These are phyloP conservation scores for Venustoraphidia nigricollis DNA, from an alignment of 2,888 invertebrate species.

Conservation along the genomic window DNA sequence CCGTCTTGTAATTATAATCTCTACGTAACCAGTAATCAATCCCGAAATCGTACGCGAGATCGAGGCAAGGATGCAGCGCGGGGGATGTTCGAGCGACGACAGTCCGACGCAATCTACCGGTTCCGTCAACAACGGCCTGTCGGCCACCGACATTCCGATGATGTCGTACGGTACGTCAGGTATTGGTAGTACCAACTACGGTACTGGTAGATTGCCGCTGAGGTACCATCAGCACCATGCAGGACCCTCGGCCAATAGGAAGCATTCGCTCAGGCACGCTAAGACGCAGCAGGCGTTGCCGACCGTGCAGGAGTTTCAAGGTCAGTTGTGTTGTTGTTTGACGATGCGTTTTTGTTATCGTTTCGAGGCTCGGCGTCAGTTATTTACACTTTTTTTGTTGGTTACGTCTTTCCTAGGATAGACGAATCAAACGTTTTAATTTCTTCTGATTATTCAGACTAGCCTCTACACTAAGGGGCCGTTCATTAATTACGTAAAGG, in stretches of 20 bases:
- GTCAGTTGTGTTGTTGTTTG: conserved; percentile 32
- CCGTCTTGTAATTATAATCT: conserved; percentile 20
- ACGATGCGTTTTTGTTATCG: no score
- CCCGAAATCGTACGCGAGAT: conserved; percentile 81
- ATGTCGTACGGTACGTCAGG: neutral
- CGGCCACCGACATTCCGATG: conserved; percentile 12
- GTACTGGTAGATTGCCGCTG: neutral
- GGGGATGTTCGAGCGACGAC: neutral
- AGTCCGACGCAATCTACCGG: conserved; percentile 49
- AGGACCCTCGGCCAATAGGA: conserved; percentile 25
- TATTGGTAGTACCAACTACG: neutral
- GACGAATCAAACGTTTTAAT: no score
- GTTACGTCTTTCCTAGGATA: no score
- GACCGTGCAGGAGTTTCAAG: conserved; percentile 60
- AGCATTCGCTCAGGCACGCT: conserved; percentile 38
- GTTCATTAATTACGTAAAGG: no score
- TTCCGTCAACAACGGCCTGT: conserved; percentile 34
- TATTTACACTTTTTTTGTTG: no score
- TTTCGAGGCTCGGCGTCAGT: no score
- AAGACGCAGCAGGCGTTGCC: conserved; percentile 32
- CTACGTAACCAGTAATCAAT: conserved; percentile 56
- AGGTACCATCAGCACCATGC: conserved; percentile 1
- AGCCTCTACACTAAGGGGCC: no score
- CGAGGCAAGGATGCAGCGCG: conserved; percentile 65
- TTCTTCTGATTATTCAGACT: no score